Base-by-base conservation (phyloP, 2,888 invertebrate species). In the Cancer borealis region DNA sequence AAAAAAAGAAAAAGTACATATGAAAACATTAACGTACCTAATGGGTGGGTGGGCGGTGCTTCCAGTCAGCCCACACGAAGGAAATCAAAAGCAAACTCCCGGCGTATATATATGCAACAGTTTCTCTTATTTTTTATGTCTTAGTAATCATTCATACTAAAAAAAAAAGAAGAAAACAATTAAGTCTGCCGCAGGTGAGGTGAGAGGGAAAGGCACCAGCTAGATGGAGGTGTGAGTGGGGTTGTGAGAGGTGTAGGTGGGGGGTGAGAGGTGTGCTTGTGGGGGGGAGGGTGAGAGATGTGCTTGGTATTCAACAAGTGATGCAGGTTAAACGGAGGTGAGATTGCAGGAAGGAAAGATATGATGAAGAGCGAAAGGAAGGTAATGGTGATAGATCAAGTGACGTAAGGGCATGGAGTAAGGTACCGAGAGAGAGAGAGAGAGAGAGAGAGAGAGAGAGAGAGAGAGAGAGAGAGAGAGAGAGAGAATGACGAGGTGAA, bases 391-490 rank as follows among this genome's bases (percentile, higher is more conserved):
- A 66, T 66, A n/a, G 66, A 66, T 66, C 4, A 66, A 66, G 66
- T 66, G 66, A n/a, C n/a, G n/a, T 21, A n/a, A 66, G 66, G n/a
- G 66, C 66, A 66, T 66, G 6, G n/a, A 17, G n/a, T 66, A 66
- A n/a, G 21, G n/a, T n/a, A 66, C n/a, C n/a, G n/a, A 39, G 39
- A 39, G 39, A 39, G 3, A 66, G 66, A 66, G 66, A 66, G 66
- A 66, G 66, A 66, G n/a, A 66, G n/a, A 66, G 21, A n/a, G 66
- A n/a, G 66, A n/a, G n/a, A 66, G 66, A n/a, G 66, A n/a, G 66
- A n/a, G 66, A n/a, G 66, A 66, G 66, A 21, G 54, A 66, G 60
- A 66, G 17, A 66, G 60, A 66, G 17, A 66, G 66, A 66, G 66
- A 66, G 66, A 66, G 66, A 66, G 66, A 66, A 17, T 17, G 66